These are phyloP conservation scores for Orthosia incerta DNA, from an alignment of 2,888 invertebrate species.

Conservation along the genomic window DNA sequence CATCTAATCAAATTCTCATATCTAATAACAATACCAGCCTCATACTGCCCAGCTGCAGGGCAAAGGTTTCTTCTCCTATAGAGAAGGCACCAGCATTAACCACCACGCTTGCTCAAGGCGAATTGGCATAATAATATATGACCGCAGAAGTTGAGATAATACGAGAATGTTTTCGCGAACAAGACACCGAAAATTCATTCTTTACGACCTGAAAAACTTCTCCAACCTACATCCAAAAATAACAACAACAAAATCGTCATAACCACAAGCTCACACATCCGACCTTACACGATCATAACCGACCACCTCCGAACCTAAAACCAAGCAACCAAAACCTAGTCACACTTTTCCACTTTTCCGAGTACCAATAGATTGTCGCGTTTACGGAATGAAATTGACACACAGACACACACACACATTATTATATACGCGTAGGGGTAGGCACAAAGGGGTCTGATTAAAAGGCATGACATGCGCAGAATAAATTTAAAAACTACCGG, in stretches of 20 bases:
- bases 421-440: constrained; percentile 78
- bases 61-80: too few relatives aligned
- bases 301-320: constrained; percentile 30
- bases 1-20: too few relatives aligned
- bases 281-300: constrained; percentile 24
- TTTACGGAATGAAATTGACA: constrained; percentile 71
- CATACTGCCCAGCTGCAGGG: too few relatives aligned
- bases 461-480: constrained; percentile 91
- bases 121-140: too few relatives aligned
- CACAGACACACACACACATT: constrained; percentile 69
- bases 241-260: background rate
- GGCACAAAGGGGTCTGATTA: constrained; percentile 87
- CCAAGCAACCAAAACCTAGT: constrained; percentile 68
- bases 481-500: constrained; percentile 90
- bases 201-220: background rate
- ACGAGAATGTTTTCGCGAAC: background rate
- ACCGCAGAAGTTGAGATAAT: background rate
- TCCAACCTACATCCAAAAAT: background rate
- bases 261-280: background rate
- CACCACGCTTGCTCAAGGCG: too few relatives aligned
- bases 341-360: constrained; percentile 68
- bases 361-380: constrained; percentile 65
- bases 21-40: too few relatives aligned
- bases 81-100: too few relatives aligned
- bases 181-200: background rate